These are phyloP conservation scores for Telenomus remus DNA, from an alignment of 1,140 invertebrate genomes.

Conservation along the genomic window DNA sequence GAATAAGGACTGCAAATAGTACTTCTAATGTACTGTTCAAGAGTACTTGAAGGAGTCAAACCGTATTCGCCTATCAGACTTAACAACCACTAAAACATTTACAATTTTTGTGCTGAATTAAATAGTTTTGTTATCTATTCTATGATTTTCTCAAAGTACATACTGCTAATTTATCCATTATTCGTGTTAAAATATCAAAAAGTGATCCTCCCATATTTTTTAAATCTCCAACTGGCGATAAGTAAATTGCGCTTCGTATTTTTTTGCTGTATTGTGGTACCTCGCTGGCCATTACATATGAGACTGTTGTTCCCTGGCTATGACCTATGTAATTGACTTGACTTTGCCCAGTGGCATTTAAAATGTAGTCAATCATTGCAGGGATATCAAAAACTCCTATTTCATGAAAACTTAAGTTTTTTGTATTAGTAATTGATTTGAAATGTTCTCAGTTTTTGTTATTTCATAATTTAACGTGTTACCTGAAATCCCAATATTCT, in stretches of 20 bases:
- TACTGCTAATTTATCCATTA: conserved; percentile 22
- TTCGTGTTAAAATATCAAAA: conserved; percentile 62
- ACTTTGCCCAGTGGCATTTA: conserved; percentile 74
- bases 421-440: neutral
- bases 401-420: conserved; percentile 79
- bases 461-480: neutral
- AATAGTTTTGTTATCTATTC: too few relatives aligned
- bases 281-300: conserved; percentile 80
- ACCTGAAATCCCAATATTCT: conserved; percentile 61
- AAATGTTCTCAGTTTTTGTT: neutral
- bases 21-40: conserved; percentile 15
- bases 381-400: conserved; percentile 85
- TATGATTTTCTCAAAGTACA: conserved; percentile 4
- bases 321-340: conserved; percentile 82
- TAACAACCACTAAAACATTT: conserved; percentile 22
- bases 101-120: too few relatives aligned
- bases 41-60: conserved; percentile 11
- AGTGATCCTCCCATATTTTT: conserved; percentile 68
- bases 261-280: conserved; percentile 78
- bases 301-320: conserved; percentile 78
- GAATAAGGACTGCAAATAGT: conserved; percentile 2
- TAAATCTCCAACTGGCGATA: conserved; percentile 78
- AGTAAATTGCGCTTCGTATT: conserved; percentile 74
- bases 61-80: conserved; percentile 21
- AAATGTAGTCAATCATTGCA: conserved; percentile 82